Evolutionary conservation across 64 coral and sea anemone species (phyloP).

Genomic region (Pocillopora damicornis): DNA sequence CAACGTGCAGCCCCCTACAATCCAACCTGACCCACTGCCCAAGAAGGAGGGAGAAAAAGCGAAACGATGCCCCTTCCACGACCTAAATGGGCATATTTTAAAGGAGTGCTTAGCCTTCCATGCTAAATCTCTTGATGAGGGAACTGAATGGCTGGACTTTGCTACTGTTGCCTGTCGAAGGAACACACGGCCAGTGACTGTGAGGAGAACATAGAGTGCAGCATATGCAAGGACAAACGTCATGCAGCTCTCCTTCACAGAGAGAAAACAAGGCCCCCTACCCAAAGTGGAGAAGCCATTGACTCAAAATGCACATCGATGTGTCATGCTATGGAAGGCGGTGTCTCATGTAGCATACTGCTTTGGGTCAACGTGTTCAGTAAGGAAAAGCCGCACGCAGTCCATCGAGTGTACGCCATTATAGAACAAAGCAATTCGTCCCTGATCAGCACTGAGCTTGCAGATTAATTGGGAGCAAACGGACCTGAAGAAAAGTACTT

Average conservation of each 20-base stretch:
- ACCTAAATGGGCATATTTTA: conserved; percentile 48
- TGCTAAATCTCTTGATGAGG: conserved; percentile 42
- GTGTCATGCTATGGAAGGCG: conserved; percentile 15
- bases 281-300: background rate
- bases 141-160: conserved; percentile 60
- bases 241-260: conserved; percentile 46
- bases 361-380: background rate
- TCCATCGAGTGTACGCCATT: conserved; percentile 3
- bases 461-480: background rate
- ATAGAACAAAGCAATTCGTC: conserved; percentile 21
- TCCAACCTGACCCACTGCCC: background rate
- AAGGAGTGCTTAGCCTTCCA: conserved; percentile 59
- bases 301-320: conserved; percentile 31
- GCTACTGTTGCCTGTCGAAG: conserved; percentile 41
- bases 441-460: conserved; percentile 28
- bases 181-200: conserved; percentile 46
- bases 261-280: conserved; percentile 25
- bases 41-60: background rate
- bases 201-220: conserved; percentile 28
- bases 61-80: conserved; percentile 62
- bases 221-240: conserved; percentile 33
- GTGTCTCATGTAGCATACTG: background rate
- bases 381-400: background rate
- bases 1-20: conserved; percentile 8
- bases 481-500: conserved; percentile 18